Evolutionary conservation across 2,888 invertebrate species (phyloP).

Genomic region (Harpagoxenus sublaevis): DNA sequence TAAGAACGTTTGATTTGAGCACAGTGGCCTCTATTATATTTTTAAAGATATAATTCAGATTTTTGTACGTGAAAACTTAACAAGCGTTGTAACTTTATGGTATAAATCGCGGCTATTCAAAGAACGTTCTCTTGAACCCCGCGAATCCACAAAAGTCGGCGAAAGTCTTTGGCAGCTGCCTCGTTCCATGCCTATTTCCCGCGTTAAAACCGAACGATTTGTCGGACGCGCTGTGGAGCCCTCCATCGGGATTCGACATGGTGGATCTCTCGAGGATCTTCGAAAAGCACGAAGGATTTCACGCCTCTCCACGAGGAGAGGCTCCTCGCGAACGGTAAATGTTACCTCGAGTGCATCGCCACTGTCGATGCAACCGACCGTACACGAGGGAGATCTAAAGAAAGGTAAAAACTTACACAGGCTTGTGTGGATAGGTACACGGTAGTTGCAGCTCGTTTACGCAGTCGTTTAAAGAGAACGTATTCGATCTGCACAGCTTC

Average conservation of each 20-base stretch:
- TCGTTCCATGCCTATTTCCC: conserved; percentile 69
- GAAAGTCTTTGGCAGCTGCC: conserved; percentile 67
- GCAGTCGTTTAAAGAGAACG: conserved; percentile 33
- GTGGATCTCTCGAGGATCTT: conserved; percentile 60
- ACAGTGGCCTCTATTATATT: background rate
- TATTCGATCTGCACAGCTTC: background rate
- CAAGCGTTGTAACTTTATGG: conserved; percentile 6
- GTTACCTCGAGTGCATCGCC: conserved; percentile 50
- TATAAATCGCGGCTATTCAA: conserved; percentile 55
- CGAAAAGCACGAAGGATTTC: conserved; percentile 64
- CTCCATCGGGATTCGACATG: conserved; percentile 68
- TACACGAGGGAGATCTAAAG: conserved; percentile 20
- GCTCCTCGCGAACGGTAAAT: conserved; percentile 23
- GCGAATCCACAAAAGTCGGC: conserved; percentile 27
- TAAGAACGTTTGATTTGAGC: background rate
- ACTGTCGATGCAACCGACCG: conserved; percentile 27
- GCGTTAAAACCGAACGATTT: conserved; percentile 67
- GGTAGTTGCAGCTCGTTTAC: conserved; percentile 28
- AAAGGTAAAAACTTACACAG: conserved; percentile 34
- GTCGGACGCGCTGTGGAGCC: conserved; percentile 56
- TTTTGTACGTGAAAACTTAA: background rate
- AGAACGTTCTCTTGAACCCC: conserved; percentile 14
- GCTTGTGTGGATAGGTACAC: background rate
- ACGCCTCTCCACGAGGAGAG: conserved; percentile 68
- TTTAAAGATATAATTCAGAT: background rate